Conservation (phyloP, 2,113 vertebrate species). For the Malurus melanocephalus region DNA sequence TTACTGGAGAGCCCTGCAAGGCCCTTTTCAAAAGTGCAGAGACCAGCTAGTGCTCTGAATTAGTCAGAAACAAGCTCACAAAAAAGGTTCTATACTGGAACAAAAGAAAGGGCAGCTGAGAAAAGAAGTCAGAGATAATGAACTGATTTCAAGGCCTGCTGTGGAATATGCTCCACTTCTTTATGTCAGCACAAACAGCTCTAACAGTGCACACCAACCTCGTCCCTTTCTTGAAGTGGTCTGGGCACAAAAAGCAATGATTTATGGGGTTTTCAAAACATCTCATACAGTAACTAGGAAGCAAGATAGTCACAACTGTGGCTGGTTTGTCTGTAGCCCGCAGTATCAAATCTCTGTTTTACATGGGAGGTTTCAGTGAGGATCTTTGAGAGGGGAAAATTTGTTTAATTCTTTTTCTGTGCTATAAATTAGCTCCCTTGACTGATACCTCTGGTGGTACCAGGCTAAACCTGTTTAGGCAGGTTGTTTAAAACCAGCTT, state of each 20-base stretch:
- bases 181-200: background rate
- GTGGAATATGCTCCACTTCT: background rate
- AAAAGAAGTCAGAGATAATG: background rate
- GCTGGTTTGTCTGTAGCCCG: background rate
- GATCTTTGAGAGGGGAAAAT: background rate
- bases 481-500: background rate
- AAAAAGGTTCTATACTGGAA: background rate
- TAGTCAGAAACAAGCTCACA: background rate
- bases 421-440: background rate
- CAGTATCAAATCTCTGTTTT: background rate
- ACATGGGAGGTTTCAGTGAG: background rate
- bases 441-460: background rate
- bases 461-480: background rate
- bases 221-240: background rate
- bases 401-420: background rate
- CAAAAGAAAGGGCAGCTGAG: background rate
- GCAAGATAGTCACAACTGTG: background rate
- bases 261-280: background rate
- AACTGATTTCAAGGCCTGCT: background rate
- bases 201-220: background rate
- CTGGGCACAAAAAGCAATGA: background rate
- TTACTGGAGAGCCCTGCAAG: background rate
- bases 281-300: background rate
- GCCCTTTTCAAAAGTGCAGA: background rate
- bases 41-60: constrained; percentile 4